Base-by-base conservation (phyloP, 1,140 invertebrate genomes). In the Cardiocondyla obscurior region DNA sequence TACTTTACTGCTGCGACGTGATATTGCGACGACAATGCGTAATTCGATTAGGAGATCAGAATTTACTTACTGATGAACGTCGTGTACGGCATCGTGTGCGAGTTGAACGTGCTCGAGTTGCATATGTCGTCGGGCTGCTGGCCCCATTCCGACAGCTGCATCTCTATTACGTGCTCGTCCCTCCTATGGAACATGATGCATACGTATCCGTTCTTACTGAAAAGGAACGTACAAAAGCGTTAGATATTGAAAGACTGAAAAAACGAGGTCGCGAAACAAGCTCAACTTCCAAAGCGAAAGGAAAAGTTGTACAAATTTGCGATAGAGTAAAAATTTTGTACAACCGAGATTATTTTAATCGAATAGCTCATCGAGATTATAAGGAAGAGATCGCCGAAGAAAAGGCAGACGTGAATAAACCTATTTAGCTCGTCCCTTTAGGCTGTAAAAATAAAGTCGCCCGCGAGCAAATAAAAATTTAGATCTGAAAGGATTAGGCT, bases 151-250 rank as follows among this genome's bases (percentile, higher is more conserved):
- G 95, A 95, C 69, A 96, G 95, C 83, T 95, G 95, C 89, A 95
- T 92, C 90, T 96, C 95, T 65, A 95, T 95, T 19, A 96, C 95
- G 85, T 95, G 94, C 46, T 92, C 91, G 87, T 95, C 95, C 82
- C 95, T 93, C 74, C 91, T 93, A 86, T 95, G 94, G 82, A 96
- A 93, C 39, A 94, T 94, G 89, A 95, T 91, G 88, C 95, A 96
- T 30, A 95, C 94, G 88, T 94, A 96, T 42, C 95, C 95, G 82
- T 94, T 95, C 69, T 93, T 92, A 89, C 95, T 96, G 93, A 16
- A 94, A 91, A 64, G 53, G 36, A 46, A 73, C 44, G 30, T 22
- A 25, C 39, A 77, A 25, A 67, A 19, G 25, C 22, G 46, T 84
- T 69, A 83, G 6, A 39, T 30, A 44, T 49, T 60, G 39, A 58